A percentile compares a stretch with the other conserved stretches of the same genome.
These are phyloP conservation scores for Drosophila kohkoa DNA, from an alignment of 1,140 invertebrate genomes.

Conservation along the genomic window DNA sequence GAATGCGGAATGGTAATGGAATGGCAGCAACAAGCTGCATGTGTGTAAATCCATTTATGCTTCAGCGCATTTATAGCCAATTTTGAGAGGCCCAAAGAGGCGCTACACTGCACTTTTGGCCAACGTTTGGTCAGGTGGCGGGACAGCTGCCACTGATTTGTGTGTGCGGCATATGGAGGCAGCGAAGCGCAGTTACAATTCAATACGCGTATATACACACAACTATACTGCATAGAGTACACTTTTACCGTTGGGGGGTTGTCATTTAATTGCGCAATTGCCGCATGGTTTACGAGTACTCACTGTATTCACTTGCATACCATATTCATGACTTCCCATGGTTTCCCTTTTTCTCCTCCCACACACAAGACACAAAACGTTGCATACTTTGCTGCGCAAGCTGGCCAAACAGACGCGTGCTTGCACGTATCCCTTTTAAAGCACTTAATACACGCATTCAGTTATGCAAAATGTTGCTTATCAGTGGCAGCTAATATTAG, in stretches of 20 bases:
- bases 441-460: conserved; percentile 25
- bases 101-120: background rate
- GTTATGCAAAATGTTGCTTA: conserved; percentile 68
- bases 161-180: conserved; percentile 33
- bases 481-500: conserved; percentile 13
- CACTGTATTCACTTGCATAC: conserved; percentile 17
- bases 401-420: conserved; percentile 41
- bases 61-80: conserved; percentile 78
- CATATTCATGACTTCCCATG: conserved; percentile 27
- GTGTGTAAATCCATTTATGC: conserved; percentile 81
- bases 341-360: background rate
- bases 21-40: conserved; percentile 72
- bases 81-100: conserved; percentile 64
- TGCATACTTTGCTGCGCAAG: conserved; percentile 53
- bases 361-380: conserved; percentile 27
- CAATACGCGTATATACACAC: conserved; percentile 19
- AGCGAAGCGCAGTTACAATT: conserved; percentile 30
- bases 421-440: conserved; percentile 28
- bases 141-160: conserved; percentile 35
- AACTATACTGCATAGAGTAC: background rate
- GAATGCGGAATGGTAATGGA: conserved; percentile 49
- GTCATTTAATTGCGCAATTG: conserved; percentile 77
- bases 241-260: conserved; percentile 5
- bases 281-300: conserved; percentile 68
- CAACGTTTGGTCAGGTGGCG: conserved; percentile 28